These are phyloP conservation scores for Nomada hirtipes DNA, from an alignment of 2,888 invertebrate genomes.

Conservation along the genomic window DNA sequence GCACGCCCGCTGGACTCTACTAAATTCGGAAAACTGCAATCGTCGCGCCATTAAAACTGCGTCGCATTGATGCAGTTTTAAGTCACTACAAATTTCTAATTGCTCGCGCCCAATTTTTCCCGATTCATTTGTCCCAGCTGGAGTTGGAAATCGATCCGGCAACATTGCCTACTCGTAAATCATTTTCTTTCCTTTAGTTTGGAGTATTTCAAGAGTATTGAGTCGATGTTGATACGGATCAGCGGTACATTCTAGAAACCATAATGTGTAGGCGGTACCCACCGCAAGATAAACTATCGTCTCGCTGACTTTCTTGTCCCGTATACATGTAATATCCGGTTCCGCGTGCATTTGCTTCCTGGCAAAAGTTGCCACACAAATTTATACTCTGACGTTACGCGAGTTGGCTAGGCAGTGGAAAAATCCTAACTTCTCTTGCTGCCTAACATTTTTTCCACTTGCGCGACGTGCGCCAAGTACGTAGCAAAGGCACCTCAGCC, in stretches of 20 bases:
- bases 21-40: too few species aligned
- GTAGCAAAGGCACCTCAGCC: not conserved
- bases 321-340: slow-evolving; percentile 71
- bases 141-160: slow-evolving; percentile 1
- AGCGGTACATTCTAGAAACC: slow-evolving; percentile 41
- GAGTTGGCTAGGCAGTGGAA: slow-evolving; percentile 53
- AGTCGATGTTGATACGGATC: slow-evolving; percentile 36
- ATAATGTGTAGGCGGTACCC: slow-evolving; percentile 61
- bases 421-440: slow-evolving; percentile 71
- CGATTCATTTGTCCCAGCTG: not conserved
- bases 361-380: slow-evolving; percentile 76
- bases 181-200: slow-evolving; percentile 11
- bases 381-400: slow-evolving; percentile 62
- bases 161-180: slow-evolving; percentile 29
- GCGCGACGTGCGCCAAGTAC: not conserved
- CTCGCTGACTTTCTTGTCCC: slow-evolving; percentile 61
- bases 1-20: too few species aligned
- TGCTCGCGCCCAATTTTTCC: not conserved
- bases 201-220: slow-evolving; percentile 40
- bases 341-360: slow-evolving; percentile 71
- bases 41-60: too few species aligned
- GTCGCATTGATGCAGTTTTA: too few species aligned
- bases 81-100: too few species aligned
- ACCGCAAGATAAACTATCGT: slow-evolving; percentile 69
- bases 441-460: slow-evolving; percentile 49